A percentile compares a stretch with the other conserved stretches of the same genome.
phyloP scores from a whole-genome alignment of 2,113 vertebrate species.

The Macquaria australasica region DNA sequence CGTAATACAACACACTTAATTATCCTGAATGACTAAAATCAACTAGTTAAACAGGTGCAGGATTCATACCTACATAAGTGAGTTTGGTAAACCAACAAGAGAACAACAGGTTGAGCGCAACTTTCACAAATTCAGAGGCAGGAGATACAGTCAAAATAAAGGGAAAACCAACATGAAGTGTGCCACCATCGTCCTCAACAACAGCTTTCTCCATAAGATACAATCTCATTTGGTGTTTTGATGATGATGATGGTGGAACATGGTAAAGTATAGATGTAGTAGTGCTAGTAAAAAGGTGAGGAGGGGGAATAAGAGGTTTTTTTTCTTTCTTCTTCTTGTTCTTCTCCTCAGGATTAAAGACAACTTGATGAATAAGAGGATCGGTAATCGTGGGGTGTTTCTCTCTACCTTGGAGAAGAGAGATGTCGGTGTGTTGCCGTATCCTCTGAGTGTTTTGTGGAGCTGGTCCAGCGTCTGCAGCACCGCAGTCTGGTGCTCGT shows the following conservation, averaged over 20 bases:
- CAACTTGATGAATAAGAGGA: not conserved
- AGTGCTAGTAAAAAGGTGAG: too few species aligned
- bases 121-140: not conserved
- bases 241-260: too few species aligned
- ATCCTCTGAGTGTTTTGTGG: conserved; percentile 80
- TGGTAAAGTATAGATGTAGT: too few species aligned
- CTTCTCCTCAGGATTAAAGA: too few species aligned
- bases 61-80: not conserved
- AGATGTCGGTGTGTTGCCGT: conserved; percentile 78
- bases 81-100: not conserved
- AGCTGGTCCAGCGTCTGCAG: conserved; percentile 80
- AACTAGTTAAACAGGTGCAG: not conserved
- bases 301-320: too few species aligned
- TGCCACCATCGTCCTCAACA: too few species aligned
- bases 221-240: too few species aligned
- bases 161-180: too few species aligned
- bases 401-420: conserved; percentile 80
- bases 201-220: too few species aligned
- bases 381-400: not conserved
- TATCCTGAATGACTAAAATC: not conserved
- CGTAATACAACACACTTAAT: not conserved
- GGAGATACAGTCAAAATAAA: too few species aligned
- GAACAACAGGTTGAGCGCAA: too few species aligned
- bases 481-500: conserved; percentile 81
- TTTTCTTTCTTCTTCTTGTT: too few species aligned